These are phyloP conservation scores for Temnothorax unifasciatus DNA, from an alignment of 2,888 invertebrate species.

Conservation along the genomic window DNA sequence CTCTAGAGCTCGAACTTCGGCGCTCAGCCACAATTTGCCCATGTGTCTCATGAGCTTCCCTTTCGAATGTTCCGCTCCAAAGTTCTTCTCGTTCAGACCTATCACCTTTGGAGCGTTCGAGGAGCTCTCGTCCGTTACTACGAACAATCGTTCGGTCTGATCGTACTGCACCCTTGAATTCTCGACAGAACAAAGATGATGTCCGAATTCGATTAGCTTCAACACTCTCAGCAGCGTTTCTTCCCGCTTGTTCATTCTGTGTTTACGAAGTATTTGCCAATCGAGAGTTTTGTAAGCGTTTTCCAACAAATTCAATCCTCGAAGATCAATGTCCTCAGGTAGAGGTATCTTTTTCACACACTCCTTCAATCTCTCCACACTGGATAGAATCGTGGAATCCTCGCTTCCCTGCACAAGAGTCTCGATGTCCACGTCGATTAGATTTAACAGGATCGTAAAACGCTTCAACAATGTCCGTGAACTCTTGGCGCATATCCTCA, in stretches of 20 bases:
- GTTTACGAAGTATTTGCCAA: constrained; percentile 89
- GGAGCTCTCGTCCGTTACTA: constrained; percentile 66
- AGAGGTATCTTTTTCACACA: constrained; percentile 90
- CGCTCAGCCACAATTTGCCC: constrained; percentile 95
- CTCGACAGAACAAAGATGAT: constrained; percentile 89
- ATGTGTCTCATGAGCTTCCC: constrained; percentile 93
- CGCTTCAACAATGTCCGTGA: constrained; percentile 93
- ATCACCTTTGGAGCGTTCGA: constrained; percentile 37
- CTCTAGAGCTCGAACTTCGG: constrained; percentile 95
- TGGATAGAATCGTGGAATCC: constrained; percentile 76
- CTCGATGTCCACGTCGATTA: constrained; percentile 90
- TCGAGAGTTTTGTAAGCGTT: constrained; percentile 90
- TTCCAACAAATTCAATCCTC: constrained; percentile 90
- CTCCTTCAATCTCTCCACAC: constrained; percentile 87
- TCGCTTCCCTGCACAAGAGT: constrained; percentile 79
- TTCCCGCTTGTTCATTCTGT: constrained; percentile 88
- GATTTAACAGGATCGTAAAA: constrained; percentile 93
- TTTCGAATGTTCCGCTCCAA: constrained; percentile 81
- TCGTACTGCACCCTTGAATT: constrained; percentile 91
- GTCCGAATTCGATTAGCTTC: constrained; percentile 93
- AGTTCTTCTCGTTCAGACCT: constrained; percentile 61
- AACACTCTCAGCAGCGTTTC: constrained; percentile 92
- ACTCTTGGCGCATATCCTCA: constrained; percentile 92
- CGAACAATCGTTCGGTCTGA: constrained; percentile 84
- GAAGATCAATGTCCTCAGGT: constrained; percentile 92